Conservation (phyloP, 2,797 vertebrate genomes). For the Lacerta viridis region DNA sequence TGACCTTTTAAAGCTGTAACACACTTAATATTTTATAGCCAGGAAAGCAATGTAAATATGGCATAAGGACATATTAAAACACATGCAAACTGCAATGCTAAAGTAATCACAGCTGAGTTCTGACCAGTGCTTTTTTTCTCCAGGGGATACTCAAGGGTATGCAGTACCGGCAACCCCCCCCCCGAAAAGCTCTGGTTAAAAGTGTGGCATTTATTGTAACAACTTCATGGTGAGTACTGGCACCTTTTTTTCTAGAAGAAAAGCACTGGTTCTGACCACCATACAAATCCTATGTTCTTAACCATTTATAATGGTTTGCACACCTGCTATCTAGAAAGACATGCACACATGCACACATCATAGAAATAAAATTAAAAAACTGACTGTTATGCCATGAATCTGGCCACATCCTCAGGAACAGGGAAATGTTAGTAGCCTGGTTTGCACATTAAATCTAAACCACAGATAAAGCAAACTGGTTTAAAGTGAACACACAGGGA, state of each 20-base stretch:
- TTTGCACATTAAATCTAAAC: no score
- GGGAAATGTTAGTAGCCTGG: neutral
- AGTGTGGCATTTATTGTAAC: no score
- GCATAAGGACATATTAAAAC: slow-evolving; percentile 18
- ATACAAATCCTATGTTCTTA: no score
- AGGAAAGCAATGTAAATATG: slow-evolving; percentile 41
- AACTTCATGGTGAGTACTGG: no score
- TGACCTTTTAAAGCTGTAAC: slow-evolving; percentile 21
- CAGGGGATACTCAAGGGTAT: no score
- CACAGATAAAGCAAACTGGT: no score
- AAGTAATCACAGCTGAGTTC: slow-evolving; percentile 29
- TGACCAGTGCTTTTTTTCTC: no score
- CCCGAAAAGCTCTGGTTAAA: no score
- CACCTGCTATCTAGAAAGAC: neutral
- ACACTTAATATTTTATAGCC: slow-evolving; percentile 35
- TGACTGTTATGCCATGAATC: neutral
- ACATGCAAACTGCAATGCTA: neutral
- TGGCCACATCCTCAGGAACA: neutral
- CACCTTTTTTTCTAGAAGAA: no score
- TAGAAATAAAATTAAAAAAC: neutral
- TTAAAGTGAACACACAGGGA: no score
- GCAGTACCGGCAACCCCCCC: no score
- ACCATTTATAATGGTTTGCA: neutral
- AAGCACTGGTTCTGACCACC: no score
- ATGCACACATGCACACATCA: neutral